These are phyloP conservation scores for Adelosebastes latens DNA, from an alignment of 2,797 vertebrate genomes.

Conservation along the genomic window DNA sequence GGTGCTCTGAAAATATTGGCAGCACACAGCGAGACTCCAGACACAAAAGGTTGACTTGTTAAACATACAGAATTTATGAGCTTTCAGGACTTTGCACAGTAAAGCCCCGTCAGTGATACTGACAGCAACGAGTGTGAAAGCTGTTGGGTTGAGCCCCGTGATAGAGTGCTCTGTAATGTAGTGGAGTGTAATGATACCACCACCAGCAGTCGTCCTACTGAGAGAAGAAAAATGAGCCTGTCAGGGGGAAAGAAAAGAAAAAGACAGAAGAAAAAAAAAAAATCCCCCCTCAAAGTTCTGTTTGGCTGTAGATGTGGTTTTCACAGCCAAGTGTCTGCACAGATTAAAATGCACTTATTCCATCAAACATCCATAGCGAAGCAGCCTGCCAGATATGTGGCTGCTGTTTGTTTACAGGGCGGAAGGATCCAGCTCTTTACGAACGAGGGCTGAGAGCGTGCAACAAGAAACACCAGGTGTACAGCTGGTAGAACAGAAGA, in stretches of 20 bases:
- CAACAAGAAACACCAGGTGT: slow-evolving; percentile 34
- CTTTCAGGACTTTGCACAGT: slow-evolving; percentile 44
- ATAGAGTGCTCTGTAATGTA: slow-evolving; percentile 63
- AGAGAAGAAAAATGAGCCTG: slow-evolving; percentile 70
- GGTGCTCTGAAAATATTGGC: slow-evolving; percentile 43
- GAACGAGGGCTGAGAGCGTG: slow-evolving; percentile 18
- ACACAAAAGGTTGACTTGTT: slow-evolving; percentile 56
- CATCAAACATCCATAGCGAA: slow-evolving; percentile 42
- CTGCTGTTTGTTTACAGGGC: slow-evolving; percentile 52
- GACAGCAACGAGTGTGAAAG: slow-evolving; percentile 57
- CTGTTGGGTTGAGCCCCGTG: slow-evolving; percentile 45
- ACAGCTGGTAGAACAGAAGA: slow-evolving; percentile 2
- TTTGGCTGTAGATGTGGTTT: slow-evolving; percentile 59
- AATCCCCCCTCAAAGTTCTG: slow-evolving; percentile 49
- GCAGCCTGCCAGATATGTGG: slow-evolving; percentile 40
- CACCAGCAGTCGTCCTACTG: slow-evolving; percentile 52
- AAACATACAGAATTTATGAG: slow-evolving; percentile 60
- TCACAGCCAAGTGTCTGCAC: slow-evolving; percentile 62
- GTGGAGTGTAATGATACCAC: slow-evolving; percentile 62
- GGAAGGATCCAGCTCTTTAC: slow-evolving; percentile 15
- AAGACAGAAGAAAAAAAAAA: slow-evolving; percentile 34
- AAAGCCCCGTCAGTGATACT: slow-evolving; percentile 50
- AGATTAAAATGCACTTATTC: slow-evolving; percentile 66
- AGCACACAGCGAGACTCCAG: slow-evolving; percentile 25
- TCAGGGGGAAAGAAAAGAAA: slow-evolving; percentile 60